These are phyloP conservation scores for Parotocinclus haroldoi DNA, from an alignment of 2,797 vertebrate genomes.

Conservation along the genomic window DNA sequence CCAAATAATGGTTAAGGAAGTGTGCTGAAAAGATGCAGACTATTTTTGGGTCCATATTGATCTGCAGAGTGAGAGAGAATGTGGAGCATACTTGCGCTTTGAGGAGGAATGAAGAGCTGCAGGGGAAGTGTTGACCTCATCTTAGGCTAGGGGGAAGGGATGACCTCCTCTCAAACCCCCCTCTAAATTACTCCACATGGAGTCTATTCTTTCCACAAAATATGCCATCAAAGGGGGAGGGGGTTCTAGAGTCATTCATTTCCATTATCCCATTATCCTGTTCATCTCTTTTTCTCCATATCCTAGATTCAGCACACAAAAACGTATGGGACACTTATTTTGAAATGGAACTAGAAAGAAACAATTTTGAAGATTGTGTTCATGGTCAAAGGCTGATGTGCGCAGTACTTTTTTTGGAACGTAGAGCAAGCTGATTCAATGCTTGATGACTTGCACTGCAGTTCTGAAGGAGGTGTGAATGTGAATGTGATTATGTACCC, in stretches of 20 bases:
- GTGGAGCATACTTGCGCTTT: conserved; percentile 1
- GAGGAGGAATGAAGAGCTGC: conserved; percentile 16
- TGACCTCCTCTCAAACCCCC: conserved; percentile 16
- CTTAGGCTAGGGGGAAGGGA: conserved; percentile 18
- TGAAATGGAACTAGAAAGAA: conserved; percentile 4
- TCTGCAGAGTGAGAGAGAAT: conserved; percentile 14
- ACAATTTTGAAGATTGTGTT: neutral
- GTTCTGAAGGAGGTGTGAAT: conserved; percentile 17
- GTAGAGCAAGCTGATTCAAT: conserved; percentile 3
- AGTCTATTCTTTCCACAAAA: conserved; percentile 40
- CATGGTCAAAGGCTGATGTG: too few relatives aligned
- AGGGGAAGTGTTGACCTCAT: conserved; percentile 26
- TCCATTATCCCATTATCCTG: conserved; percentile 45
- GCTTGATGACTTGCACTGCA: conserved; percentile 6
- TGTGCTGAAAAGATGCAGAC: neutral
- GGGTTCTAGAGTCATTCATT: conserved; percentile 33
- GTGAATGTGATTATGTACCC: too few relatives aligned
- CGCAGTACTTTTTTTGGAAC: neutral
- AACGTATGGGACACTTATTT: neutral
- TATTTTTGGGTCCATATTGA: conserved; percentile 16
- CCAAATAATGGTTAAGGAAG: conserved; percentile 4
- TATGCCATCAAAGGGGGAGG: conserved; percentile 27
- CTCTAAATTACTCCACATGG: conserved; percentile 25
- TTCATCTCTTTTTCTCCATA: conserved; percentile 1
- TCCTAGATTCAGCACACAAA: too few relatives aligned